A percentile compares a stretch with the other conserved stretches of the same genome.
Conservation (phyloP, 2,888 invertebrate species). For the Sphaerophoria rueppellii region DNA sequence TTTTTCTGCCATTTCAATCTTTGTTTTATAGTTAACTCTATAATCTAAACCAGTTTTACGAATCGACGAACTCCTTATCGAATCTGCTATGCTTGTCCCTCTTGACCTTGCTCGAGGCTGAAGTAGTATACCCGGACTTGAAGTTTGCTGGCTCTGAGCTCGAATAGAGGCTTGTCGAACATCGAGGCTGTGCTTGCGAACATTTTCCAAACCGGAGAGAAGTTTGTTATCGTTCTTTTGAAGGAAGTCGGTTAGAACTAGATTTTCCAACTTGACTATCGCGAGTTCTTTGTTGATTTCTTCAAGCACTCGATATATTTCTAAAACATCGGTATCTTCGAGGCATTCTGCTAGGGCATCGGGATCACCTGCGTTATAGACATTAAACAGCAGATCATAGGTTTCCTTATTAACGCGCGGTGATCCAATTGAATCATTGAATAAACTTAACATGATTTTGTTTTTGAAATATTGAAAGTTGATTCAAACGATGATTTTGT, state of each 20-base stretch:
- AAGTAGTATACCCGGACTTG: slow-evolving; percentile 37
- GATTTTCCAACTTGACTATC: slow-evolving; percentile 78
- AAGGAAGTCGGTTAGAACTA: slow-evolving; percentile 78
- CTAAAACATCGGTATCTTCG: slow-evolving; percentile 76
- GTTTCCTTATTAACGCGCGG: slow-evolving; percentile 46
- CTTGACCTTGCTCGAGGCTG: slow-evolving; percentile 75
- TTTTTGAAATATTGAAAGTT: not conserved
- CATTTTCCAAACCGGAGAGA: slow-evolving; percentile 77
- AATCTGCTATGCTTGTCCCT: slow-evolving; percentile 68
- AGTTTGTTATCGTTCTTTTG: slow-evolving; percentile 80
- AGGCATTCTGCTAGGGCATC: slow-evolving; percentile 74
- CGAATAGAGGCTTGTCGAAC: slow-evolving; percentile 61
- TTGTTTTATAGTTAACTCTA: slow-evolving; percentile 78
- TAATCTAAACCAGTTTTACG: slow-evolving; percentile 73
- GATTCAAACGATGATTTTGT: no score
- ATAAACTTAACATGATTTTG: slow-evolving; percentile 46
- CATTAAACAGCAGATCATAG: slow-evolving; percentile 50
- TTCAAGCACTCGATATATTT: slow-evolving; percentile 76
- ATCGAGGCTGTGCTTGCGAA: slow-evolving; percentile 47
- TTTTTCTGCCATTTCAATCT: slow-evolving; percentile 79
- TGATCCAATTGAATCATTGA: not conserved
- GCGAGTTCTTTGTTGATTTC: slow-evolving; percentile 77
- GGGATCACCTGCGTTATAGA: slow-evolving; percentile 69
- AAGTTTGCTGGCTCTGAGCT: no score
- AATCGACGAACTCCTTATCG: slow-evolving; percentile 33